A percentile compares a stretch with the other conserved stretches of the same genome.
phyloP scores from a whole-genome alignment of 2,797 vertebrate species.

The Poliocrania exsul region DNA sequence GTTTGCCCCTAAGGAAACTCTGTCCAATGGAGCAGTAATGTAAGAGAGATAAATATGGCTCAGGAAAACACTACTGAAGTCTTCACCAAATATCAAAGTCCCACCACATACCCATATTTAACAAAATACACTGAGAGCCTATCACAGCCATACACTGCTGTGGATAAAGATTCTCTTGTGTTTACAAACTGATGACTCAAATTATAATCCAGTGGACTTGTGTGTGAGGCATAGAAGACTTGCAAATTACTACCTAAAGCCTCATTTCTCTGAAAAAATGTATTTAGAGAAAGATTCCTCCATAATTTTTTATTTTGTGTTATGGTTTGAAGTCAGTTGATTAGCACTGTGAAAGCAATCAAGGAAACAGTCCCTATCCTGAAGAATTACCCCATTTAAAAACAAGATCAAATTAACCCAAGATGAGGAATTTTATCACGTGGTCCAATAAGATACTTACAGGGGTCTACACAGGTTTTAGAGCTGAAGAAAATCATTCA shows the following conservation, averaged over 20 bases:
- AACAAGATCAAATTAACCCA: background rate
- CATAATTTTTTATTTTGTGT: background rate
- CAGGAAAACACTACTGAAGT: background rate
- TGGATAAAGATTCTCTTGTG: background rate
- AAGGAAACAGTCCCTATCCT: background rate
- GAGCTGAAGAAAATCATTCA: background rate
- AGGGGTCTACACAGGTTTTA: background rate
- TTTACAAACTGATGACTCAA: background rate
- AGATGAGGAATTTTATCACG: background rate
- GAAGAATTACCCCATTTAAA: background rate
- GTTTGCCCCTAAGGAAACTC: background rate
- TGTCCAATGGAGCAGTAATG: background rate
- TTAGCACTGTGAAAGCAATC: background rate
- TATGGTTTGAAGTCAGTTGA: background rate
- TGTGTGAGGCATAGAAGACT: background rate
- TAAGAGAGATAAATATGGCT: fast-evolving
- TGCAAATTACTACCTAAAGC: background rate
- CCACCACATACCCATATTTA: background rate
- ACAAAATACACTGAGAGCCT: background rate
- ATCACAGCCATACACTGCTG: background rate
- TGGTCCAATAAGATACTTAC: background rate
- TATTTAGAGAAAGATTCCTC: background rate
- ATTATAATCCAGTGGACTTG: background rate
- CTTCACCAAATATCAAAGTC: background rate
- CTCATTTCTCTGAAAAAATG: background rate